phyloP scores from a whole-genome alignment of 2,113 vertebrate genomes.

The Turdus rufiventris region DNA sequence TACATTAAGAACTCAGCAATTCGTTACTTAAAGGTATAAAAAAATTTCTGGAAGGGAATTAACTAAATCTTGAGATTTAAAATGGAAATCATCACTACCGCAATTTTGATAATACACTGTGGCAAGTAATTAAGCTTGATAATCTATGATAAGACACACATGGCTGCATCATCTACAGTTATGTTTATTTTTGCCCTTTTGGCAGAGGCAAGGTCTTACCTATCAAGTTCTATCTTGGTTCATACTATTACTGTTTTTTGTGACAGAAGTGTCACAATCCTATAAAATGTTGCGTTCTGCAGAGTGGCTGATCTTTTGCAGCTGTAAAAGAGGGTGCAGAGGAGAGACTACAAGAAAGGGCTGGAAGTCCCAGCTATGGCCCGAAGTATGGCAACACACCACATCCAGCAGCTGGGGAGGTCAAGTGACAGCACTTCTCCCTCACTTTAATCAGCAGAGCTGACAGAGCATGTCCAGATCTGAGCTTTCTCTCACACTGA shows the following conservation, averaged over 20 bases:
- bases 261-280: background rate
- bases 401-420: background rate
- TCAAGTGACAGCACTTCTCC: background rate
- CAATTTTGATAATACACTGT: background rate
- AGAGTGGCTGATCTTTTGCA: background rate
- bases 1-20: background rate
- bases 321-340: background rate
- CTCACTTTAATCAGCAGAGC: background rate
- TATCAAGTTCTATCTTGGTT: background rate
- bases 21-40: background rate
- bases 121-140: background rate
- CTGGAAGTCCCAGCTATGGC: background rate
- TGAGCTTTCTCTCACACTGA: background rate
- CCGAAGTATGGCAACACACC: accelerated
- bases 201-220: background rate
- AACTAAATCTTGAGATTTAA: background rate
- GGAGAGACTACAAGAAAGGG: background rate
- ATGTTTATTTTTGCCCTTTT: background rate
- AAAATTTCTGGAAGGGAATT: background rate
- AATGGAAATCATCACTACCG: background rate
- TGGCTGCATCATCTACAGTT: background rate
- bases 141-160: background rate
- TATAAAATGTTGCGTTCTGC: background rate
- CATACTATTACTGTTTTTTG: background rate
- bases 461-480: background rate